Evolutionary conservation across 2,113 vertebrate species (phyloP).

Genomic region (Chaetura pelagica): DNA sequence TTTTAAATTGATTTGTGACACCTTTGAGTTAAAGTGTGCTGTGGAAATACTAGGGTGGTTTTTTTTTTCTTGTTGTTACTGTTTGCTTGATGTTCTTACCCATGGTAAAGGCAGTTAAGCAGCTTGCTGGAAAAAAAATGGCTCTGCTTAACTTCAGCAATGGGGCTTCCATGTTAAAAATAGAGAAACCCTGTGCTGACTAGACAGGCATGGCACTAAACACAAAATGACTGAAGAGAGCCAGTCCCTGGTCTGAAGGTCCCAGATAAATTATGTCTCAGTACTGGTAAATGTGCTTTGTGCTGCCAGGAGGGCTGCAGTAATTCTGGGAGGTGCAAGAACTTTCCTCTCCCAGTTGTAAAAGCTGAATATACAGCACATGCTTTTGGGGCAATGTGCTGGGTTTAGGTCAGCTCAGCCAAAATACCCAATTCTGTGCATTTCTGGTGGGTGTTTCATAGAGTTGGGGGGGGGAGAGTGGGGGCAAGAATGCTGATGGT

Average conservation of each 20-base stretch:
- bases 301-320: neutral
- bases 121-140: slow-evolving; percentile 33
- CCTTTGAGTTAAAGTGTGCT: slow-evolving; percentile 43
- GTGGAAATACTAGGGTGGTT: slow-evolving; percentile 13
- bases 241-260: neutral
- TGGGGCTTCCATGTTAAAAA: neutral
- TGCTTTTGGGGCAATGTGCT: neutral
- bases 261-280: neutral
- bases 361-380: neutral
- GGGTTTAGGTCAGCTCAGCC: neutral
- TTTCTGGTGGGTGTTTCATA: neutral
- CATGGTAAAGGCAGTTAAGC: neutral
- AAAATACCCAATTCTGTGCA: neutral
- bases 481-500: neutral
- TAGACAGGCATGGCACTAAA: neutral
- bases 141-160: neutral
- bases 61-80: slow-evolving; percentile 11
- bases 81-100: slow-evolving; percentile 30
- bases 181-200: neutral
- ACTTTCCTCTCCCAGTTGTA: neutral
- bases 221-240: neutral
- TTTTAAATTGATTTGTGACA: slow-evolving; percentile 68
- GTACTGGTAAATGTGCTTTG: neutral
- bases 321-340: neutral
- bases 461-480: neutral